phyloP scores from a whole-genome alignment of 2,797 vertebrate species.

The Lepus oiostolus region DNA sequence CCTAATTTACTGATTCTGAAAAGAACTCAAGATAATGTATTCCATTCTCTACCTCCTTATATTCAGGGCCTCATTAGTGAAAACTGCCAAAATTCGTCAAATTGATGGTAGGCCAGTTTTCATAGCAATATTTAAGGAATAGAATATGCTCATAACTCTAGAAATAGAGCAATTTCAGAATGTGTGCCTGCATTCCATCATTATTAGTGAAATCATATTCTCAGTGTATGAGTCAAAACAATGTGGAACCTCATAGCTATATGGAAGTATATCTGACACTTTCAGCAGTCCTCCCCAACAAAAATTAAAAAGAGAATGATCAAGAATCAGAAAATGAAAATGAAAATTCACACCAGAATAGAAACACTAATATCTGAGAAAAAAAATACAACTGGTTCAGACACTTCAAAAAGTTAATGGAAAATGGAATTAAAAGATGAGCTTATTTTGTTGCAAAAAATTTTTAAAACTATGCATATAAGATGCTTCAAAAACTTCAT shows the following conservation, averaged over 20 bases:
- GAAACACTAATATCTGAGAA: background rate
- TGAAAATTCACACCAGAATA: constrained; percentile 24
- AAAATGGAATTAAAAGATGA: no score
- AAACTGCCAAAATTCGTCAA: background rate
- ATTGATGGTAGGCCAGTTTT: background rate
- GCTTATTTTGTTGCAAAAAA: no score
- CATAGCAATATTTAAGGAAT: background rate
- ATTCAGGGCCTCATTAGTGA: background rate
- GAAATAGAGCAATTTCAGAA: background rate
- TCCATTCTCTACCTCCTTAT: background rate
- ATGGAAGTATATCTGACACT: background rate
- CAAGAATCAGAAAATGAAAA: background rate
- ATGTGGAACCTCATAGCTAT: background rate
- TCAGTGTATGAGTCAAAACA: background rate
- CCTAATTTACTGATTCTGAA: background rate
- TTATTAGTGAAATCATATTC: background rate
- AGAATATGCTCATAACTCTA: background rate
- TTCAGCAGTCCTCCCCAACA: background rate
- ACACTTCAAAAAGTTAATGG: no score
- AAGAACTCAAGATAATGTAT: background rate
- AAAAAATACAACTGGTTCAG: background rate
- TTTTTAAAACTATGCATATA: no score
- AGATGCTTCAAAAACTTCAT: no score
- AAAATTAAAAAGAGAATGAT: background rate
- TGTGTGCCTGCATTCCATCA: background rate